phyloP scores from a whole-genome alignment of 2,113 vertebrate species.

The Sebastes fasciatus region DNA sequence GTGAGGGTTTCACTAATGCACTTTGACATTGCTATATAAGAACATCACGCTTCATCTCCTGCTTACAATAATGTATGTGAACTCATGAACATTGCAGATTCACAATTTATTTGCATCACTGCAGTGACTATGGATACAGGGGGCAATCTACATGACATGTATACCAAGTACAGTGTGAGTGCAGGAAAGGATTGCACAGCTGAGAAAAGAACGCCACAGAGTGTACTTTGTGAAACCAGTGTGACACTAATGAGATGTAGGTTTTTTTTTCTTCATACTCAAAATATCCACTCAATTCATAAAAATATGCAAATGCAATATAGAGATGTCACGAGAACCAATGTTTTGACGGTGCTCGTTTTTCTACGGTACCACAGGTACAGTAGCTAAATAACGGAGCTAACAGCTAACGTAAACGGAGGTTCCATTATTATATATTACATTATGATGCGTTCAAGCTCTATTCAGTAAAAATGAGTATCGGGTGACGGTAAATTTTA shows the following conservation, averaged over 20 bases:
- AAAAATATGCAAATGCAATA: background rate
- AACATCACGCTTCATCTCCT: conserved; percentile 56
- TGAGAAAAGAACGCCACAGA: background rate
- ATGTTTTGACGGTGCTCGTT: no score
- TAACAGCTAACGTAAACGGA: no score
- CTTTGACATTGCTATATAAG: conserved; percentile 67
- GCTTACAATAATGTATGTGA: conserved; percentile 69
- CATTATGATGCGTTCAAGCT: no score
- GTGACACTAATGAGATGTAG: background rate
- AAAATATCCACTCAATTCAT: background rate
- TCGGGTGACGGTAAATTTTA: no score
- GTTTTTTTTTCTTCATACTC: background rate
- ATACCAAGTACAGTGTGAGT: background rate
- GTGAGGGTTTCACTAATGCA: conserved; percentile 68
- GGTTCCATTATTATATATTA: no score
- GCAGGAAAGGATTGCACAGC: conserved; percentile 2
- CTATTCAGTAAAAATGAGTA: no score
- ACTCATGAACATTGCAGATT: conserved; percentile 55
- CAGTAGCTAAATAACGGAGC: no score
- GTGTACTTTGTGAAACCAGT: background rate
- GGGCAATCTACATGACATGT: conserved; percentile 4
- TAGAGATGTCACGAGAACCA: no score
- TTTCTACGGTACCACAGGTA: no score
- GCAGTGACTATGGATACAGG: background rate
- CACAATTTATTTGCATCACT: conserved; percentile 60